Conservation (phyloP, 2,113 vertebrate species). For the Hymenochirus boettgeri region DNA sequence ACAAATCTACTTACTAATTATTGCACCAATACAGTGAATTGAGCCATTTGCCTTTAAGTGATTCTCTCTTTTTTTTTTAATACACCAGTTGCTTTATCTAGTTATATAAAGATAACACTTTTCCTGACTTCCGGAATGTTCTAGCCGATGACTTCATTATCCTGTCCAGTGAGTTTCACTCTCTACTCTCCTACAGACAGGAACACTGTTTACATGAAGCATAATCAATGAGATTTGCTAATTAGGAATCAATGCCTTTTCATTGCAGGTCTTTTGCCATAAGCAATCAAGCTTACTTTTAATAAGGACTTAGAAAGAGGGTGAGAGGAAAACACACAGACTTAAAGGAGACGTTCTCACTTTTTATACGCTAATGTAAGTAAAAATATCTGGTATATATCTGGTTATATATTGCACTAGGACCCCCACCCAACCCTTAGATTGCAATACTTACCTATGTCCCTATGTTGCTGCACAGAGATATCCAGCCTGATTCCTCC, state of each 20-base stretch:
- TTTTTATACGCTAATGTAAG: too few species aligned
- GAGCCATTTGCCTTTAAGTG: not conserved
- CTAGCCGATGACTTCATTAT: conserved; percentile 35
- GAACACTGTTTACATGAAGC: conserved; percentile 37
- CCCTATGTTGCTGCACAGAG: too few species aligned
- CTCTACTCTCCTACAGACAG: conserved; percentile 8
- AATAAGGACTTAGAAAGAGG: conserved; percentile 10
- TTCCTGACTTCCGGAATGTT: not conserved
- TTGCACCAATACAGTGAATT: too few species aligned
- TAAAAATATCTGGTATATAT: too few species aligned
- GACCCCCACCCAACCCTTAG: too few species aligned
- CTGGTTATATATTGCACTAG: too few species aligned
- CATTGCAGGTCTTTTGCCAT: conserved; percentile 12
- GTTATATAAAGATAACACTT: not conserved
- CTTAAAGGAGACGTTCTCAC: too few species aligned
- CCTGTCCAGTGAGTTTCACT: conserved; percentile 25
- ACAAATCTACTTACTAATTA: not conserved
- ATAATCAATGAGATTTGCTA: conserved; percentile 43
- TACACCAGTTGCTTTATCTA: not conserved
- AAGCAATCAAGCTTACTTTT: conserved; percentile 21
- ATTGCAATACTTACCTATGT: too few species aligned
- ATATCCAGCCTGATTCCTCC: too few species aligned
- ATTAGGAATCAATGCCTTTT: conserved; percentile 36
- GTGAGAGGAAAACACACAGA: too few species aligned
- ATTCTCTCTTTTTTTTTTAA: not conserved